Base-by-base conservation (phyloP, 2,797 vertebrate species). In the Sebastes nivosus region DNA sequence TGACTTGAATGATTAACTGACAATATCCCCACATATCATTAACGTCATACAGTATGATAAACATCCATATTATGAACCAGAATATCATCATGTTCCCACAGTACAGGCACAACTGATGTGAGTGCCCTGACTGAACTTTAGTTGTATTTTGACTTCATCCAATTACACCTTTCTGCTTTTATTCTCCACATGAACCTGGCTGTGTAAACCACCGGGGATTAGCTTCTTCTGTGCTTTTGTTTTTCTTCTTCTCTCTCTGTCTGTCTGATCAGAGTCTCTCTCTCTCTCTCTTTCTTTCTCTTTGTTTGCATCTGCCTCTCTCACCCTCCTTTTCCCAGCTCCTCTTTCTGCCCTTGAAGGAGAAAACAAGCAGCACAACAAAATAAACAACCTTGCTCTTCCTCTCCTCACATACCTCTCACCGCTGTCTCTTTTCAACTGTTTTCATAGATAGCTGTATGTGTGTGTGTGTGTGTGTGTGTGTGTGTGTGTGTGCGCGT, bases 281-380 rank as follows among this genome's bases (percentile, higher is more conserved):
- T 27, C 57, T 16, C 55, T 58, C 64, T 42, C 29, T 46, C 24
- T 50, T 14, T 57, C 54, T 59, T 3, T 67, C 3, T 46, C 42
- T 50, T 4, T 68, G 38, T 58, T 25, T 55, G 5, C 34, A 10
- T 68, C 11, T 34, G 55, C 24, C 70, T 63, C 57, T 2, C 72
- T 79, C 32, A 1, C 32, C 38, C 58, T 63, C 12, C 36, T 38
- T 38, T 38, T 38, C 36, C 4, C 4, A 2, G 34, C 57, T 72
- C 25, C 8, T 72, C 24, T 24, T 57, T 59, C 57, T 65, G 32
- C 38, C 67, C 72, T 77, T 76, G 74, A 76, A 79, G 29, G 42
- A 68, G 27, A 77, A 67, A 64, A 57, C 72, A 55, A 77, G 77
- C 64, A 22, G 58, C 63, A 66, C 72, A 68, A 61, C 67, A 75